Evolutionary conservation across 2,113 vertebrate genomes (phyloP).

Genomic region (Atlantisia rogersi): DNA sequence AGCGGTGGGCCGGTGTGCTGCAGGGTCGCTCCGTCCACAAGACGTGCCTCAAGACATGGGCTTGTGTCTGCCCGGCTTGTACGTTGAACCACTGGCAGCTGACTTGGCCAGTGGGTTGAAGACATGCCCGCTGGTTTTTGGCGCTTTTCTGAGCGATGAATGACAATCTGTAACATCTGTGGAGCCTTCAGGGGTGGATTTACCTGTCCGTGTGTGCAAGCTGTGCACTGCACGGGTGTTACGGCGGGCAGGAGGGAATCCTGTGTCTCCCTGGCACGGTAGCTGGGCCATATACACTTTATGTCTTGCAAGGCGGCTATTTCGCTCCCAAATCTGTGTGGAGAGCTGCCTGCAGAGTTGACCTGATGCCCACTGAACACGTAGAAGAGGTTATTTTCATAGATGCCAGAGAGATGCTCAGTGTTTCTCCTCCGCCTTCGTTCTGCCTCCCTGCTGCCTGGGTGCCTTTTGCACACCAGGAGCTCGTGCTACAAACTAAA

Average conservation of each 20-base stretch:
- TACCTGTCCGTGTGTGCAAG: neutral
- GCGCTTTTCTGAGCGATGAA: neutral
- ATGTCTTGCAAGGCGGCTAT: neutral
- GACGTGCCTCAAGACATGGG: neutral
- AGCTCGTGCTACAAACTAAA: neutral
- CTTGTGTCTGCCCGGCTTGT: neutral
- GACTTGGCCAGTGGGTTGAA: neutral
- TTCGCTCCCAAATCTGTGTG: neutral
- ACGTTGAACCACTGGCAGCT: neutral
- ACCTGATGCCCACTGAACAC: neutral
- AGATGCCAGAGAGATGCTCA: neutral
- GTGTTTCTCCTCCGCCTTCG: neutral
- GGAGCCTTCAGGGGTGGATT: neutral
- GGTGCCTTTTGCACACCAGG: neutral
- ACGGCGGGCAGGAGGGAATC: neutral
- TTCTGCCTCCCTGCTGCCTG: neutral
- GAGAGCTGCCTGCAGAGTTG: neutral
- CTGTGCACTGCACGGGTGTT: neutral
- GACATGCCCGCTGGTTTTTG: fast-evolving
- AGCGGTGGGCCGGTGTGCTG: neutral
- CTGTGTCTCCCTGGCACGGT: fast-evolving
- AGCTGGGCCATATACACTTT: neutral
- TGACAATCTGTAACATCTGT: neutral
- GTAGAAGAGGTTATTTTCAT: fast-evolving
- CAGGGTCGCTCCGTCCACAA: fast-evolving